Evolutionary conservation across 2,797 vertebrate species (phyloP).

Genomic region (Takifugu rubripes): DNA sequence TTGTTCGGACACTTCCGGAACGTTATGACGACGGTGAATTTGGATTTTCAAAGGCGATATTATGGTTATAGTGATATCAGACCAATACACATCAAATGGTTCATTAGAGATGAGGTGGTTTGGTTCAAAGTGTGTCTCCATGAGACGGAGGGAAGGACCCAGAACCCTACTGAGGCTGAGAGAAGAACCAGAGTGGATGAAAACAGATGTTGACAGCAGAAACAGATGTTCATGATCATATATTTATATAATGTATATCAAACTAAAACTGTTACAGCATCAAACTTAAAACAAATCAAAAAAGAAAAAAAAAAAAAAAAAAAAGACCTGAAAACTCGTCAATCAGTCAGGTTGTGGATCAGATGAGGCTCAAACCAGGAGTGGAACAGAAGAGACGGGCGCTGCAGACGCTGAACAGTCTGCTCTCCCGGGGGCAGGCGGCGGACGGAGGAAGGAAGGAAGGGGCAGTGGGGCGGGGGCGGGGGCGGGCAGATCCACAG

Average conservation of each 20-base stretch:
- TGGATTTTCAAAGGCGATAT: too few species aligned
- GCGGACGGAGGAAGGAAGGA: constrained; percentile 14
- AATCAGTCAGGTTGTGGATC: constrained; percentile 53
- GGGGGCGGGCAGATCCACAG: constrained; percentile 2
- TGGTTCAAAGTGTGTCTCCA: neutral
- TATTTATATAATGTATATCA: constrained; percentile 87
- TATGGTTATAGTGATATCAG: neutral
- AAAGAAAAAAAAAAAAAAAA: constrained; percentile 25
- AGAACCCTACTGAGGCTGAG: neutral
- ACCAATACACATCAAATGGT: neutral
- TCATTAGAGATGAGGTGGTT: too few species aligned
- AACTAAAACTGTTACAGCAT: constrained; percentile 89
- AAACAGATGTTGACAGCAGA: constrained; percentile 57
- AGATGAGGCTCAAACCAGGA: constrained; percentile 56
- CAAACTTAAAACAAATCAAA: constrained; percentile 80
- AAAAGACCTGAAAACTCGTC: constrained; percentile 43
- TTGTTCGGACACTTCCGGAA: neutral
- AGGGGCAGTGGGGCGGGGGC: neutral
- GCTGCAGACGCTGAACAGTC: constrained; percentile 36
- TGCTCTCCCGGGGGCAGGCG: constrained; percentile 12
- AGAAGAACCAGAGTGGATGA: constrained; percentile 3
- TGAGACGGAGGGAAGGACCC: neutral
- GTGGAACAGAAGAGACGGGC: constrained; percentile 15
- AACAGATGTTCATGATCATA: constrained; percentile 76
- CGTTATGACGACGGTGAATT: neutral